These are phyloP conservation scores for Catharus minimus DNA, from an alignment of 2,113 vertebrate species.

Conservation along the genomic window DNA sequence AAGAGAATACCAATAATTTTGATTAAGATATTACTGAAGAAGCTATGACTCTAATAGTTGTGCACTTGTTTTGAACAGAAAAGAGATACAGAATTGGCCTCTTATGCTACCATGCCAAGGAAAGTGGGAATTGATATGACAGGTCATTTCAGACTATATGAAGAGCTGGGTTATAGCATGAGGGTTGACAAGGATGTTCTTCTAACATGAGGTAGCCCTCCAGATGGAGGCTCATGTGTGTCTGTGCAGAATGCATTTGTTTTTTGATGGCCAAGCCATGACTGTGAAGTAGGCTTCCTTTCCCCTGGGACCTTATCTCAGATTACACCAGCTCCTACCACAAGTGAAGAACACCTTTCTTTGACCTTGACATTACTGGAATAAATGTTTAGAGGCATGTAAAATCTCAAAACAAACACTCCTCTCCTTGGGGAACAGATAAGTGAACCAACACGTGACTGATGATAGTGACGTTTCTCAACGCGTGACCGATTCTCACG, in stretches of 20 bases:
- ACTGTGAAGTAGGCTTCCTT: background rate
- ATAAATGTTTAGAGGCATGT: background rate
- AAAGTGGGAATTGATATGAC: background rate
- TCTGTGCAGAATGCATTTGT: background rate
- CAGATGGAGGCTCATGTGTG: background rate
- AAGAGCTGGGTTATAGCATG: background rate
- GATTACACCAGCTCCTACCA: background rate
- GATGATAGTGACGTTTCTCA: background rate
- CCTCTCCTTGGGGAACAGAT: background rate
- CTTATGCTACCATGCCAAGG: background rate
- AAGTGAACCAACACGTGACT: background rate
- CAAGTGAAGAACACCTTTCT: background rate
- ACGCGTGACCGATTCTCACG: background rate
- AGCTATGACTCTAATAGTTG: background rate
- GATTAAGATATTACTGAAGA: background rate
- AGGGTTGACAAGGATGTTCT: background rate
- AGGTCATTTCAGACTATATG: background rate
- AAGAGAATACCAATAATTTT: background rate
- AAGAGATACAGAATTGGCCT: background rate
- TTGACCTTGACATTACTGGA: conserved; percentile 18
- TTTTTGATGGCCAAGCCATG: background rate
- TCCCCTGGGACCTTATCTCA: background rate
- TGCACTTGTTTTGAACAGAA: background rate
- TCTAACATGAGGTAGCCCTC: background rate
- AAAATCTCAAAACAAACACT: background rate